phyloP scores from a whole-genome alignment of 2,113 vertebrate species.

The Muscicapa adusta region DNA sequence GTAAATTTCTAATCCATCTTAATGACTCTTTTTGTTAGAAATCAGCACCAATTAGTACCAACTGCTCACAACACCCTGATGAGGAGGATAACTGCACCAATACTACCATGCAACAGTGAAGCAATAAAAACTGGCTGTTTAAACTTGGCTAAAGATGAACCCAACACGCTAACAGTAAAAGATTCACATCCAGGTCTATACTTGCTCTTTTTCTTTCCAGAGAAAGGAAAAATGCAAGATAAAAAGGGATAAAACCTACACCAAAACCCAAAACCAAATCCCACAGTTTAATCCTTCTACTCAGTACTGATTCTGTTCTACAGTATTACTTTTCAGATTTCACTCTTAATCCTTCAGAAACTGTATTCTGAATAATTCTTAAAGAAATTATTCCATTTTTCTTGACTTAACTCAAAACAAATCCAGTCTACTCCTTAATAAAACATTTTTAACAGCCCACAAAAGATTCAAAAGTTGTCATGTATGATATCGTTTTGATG shows the following conservation, averaged over 20 bases:
- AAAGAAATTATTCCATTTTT: not conserved
- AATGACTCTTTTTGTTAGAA: not conserved
- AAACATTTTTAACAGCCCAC: not conserved
- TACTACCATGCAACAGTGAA: not conserved
- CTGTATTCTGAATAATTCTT: not conserved
- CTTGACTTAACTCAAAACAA: not conserved
- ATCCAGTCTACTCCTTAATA: not conserved
- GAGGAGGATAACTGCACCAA: not conserved
- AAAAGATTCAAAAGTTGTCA: not conserved
- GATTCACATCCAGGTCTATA: not conserved
- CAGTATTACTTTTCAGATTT: not conserved
- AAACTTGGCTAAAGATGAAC: not conserved
- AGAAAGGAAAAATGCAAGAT: rapidly evolving
- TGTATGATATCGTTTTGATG: rapidly evolving
- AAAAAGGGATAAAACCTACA: not conserved
- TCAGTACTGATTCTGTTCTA: not conserved
- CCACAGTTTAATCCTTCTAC: not conserved
- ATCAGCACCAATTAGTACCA: not conserved
- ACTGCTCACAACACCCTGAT: not conserved
- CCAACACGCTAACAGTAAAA: rapidly evolving
- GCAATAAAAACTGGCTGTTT: not conserved
- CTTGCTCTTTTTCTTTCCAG: not conserved
- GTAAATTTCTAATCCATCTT: not conserved
- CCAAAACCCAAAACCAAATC: not conserved
- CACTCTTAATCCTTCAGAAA: not conserved